Evolutionary conservation across 1,140 invertebrate species (phyloP).

Genomic region (Drosophila quadrilineata): DNA sequence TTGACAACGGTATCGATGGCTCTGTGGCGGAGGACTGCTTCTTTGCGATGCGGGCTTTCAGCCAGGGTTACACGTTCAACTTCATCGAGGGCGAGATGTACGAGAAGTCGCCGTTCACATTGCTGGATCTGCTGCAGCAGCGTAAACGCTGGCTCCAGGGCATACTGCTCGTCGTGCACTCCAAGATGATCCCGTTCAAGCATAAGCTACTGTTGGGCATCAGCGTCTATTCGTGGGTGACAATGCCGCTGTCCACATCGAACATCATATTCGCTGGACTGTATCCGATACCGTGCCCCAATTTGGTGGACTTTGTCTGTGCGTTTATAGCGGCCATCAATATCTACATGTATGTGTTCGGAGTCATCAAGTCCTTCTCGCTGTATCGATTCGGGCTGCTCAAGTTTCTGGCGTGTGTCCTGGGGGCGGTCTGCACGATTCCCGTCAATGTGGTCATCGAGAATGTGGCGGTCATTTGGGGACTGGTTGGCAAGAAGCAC

Average conservation of each 20-base stretch:
- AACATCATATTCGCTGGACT: slow-evolving; percentile 92
- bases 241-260: slow-evolving; percentile 94
- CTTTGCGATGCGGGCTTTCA: slow-evolving; percentile 96
- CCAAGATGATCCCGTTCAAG: slow-evolving; percentile 89
- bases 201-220: slow-evolving; percentile 93
- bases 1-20: slow-evolving; percentile 97
- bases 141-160: slow-evolving; percentile 98
- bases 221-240: slow-evolving; percentile 97
- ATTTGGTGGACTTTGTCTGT: slow-evolving; percentile 91
- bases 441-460: slow-evolving; percentile 96
- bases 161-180: slow-evolving; percentile 96
- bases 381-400: slow-evolving; percentile 91
- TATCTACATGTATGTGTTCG: slow-evolving; percentile 98
- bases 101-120: slow-evolving; percentile 97
- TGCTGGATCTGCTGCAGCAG: slow-evolving; percentile 97
- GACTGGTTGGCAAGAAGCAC: slow-evolving; percentile 94
- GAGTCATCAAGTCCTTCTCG: slow-evolving; percentile 96
- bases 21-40: slow-evolving; percentile 99
- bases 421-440: slow-evolving; percentile 93
- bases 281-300: slow-evolving; percentile 93
- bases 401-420: slow-evolving; percentile 90
- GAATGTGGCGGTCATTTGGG: slow-evolving; percentile 96
- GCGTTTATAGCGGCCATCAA: slow-evolving; percentile 95
- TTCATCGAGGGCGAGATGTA: slow-evolving; percentile 98
- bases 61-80: slow-evolving; percentile 92